Percentiles rank a stretch among this genome's conserved stretches.
Evolutionary conservation across 2,888 invertebrate species (phyloP).

Genomic region (Ellobium chinense): DNA sequence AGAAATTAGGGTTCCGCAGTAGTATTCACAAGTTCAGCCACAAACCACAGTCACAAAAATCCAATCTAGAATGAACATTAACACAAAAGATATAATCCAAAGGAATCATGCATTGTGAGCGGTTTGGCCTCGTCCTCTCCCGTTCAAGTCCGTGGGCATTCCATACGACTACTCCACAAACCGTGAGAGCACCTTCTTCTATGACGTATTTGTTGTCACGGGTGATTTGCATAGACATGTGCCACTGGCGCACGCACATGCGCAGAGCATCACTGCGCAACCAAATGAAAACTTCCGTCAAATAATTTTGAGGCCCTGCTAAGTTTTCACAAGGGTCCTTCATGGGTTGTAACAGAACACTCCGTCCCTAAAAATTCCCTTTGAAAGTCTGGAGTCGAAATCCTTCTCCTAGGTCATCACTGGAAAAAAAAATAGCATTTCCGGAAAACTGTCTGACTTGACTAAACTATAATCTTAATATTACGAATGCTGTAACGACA

Average conservation of each 20-base stretch:
- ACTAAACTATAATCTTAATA: too few species aligned
- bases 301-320: constrained; percentile 38
- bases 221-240: constrained; percentile 74
- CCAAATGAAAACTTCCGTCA: constrained; percentile 52
- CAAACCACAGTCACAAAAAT: constrained; percentile 11
- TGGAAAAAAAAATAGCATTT: too few species aligned
- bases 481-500: too few species aligned
- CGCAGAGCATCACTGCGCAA: constrained; percentile 65
- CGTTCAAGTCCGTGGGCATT: constrained; percentile 21
- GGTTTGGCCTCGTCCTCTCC: not conserved
- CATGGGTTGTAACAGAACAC: too few species aligned
- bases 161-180: constrained; percentile 47
- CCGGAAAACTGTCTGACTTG: too few species aligned
- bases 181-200: constrained; percentile 39
- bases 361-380: too few species aligned
- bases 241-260: constrained; percentile 57
- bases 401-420: too few species aligned
- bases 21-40: not conserved
- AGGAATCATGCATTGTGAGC: not conserved
- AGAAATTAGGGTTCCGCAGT: not conserved
- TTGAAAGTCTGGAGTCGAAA: too few species aligned
- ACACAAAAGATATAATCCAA: not conserved
- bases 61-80: constrained; percentile 11
- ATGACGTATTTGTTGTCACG: constrained; percentile 76
- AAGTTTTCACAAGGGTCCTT: not conserved